Base-by-base conservation (phyloP, 2,888 invertebrate species). In the Tipula vernalis region DNA sequence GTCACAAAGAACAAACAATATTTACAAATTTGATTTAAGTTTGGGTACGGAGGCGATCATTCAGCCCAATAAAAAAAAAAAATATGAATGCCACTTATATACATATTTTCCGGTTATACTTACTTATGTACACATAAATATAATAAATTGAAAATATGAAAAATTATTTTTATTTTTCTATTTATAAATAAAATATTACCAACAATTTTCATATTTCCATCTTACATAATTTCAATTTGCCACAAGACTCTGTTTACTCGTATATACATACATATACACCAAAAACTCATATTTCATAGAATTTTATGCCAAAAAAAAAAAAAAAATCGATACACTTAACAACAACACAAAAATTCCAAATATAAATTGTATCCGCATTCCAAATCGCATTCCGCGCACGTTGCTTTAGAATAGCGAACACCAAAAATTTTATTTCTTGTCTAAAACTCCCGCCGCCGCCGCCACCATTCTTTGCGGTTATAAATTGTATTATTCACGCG, bases 111-210 rank as follows among this genome's bases (percentile, higher is more conserved):
- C 71, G 71, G 71, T 71, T 71, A 51, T 51, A 51, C 51, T 15
- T 39, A 39, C 39, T 6, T 39, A 39, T 39, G 28, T 28, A 39
- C 5, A 28, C 18, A 71, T 71, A 71, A 71, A 71, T 28, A 71
- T 71, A 71, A 71, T 71, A 71, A 71, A 71, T 71, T 71, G 71
- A 71, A 71, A 71, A 71, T 71, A 71, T 71, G 71, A 71, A 71
- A 28, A 71, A 71, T 71, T 71, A 71, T 71, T 71, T 71, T 0
- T 57, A 0, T 57, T 71, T 71, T 71, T 18, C 71, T 71, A 71
- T 71, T 71, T 71, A 71, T 71, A 71, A 71, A 71, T 71, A 71
- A 71, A 71, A 71, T 71, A 71, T 71, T 28, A 28, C 71, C 71
- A 71, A 71, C 71, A 28, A 71, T 71, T 71, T 71, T 71, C 71